Evolutionary conservation across 2,797 vertebrate genomes (phyloP).

Genomic region (Xiphorhynchus erythropygius): DNA sequence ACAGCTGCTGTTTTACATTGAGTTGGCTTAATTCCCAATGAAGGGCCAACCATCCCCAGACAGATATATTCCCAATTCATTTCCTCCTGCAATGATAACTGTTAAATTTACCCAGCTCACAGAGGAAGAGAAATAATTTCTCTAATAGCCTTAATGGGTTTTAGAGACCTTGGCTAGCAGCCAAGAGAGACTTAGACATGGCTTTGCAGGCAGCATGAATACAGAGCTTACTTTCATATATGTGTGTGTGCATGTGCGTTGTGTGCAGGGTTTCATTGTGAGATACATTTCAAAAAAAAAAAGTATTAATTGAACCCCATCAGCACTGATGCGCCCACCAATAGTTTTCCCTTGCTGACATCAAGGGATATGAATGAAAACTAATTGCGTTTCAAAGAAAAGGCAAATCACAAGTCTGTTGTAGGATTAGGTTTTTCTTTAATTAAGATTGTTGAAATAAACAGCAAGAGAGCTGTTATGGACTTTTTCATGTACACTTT

Average conservation of each 20-base stretch:
- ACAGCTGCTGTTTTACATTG: slow-evolving; percentile 6
- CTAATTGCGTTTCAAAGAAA: slow-evolving; percentile 78
- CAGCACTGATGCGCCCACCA: slow-evolving; percentile 77
- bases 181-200: slow-evolving; percentile 79
- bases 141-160: slow-evolving; percentile 89
- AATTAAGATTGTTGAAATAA: slow-evolving; percentile 70
- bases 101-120: slow-evolving; percentile 86
- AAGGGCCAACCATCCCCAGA: slow-evolving; percentile 80
- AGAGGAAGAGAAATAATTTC: slow-evolving; percentile 86
- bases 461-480: slow-evolving; percentile 36
- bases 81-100: slow-evolving; percentile 82
- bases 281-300: slow-evolving; percentile 77
- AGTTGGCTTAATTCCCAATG: slow-evolving; percentile 74
- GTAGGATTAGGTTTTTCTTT: slow-evolving; percentile 67
- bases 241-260: slow-evolving; percentile 9
- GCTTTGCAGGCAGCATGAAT: slow-evolving; percentile 69
- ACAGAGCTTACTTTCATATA: slow-evolving; percentile 52
- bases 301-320: slow-evolving; percentile 71
- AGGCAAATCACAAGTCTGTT: slow-evolving; percentile 64
- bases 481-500: slow-evolving; percentile 65
- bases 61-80: slow-evolving; percentile 81
- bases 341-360: slow-evolving; percentile 76
- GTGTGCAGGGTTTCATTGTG: slow-evolving; percentile 71
- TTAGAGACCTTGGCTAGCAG: slow-evolving; percentile 84
- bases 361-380: slow-evolving; percentile 83